Evolutionary conservation across 2,888 invertebrate genomes (phyloP).

Genomic region (Drosophila paramelanica): DNA sequence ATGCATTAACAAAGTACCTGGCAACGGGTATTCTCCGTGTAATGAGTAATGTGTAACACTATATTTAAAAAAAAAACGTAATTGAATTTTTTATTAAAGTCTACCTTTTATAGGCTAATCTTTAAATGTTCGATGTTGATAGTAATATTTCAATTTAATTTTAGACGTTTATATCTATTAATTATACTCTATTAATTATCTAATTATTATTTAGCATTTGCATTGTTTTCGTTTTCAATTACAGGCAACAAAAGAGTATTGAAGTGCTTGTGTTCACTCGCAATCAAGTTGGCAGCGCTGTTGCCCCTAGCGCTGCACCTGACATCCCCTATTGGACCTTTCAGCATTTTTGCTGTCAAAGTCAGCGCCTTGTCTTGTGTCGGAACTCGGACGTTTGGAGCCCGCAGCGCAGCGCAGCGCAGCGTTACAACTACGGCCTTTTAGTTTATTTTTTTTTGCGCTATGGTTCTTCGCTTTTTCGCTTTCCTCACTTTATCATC

Average conservation of each 20-base stretch:
- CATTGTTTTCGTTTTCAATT: too few relatives aligned
- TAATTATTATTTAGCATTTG: too few relatives aligned
- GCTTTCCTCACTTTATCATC: constrained; percentile 9
- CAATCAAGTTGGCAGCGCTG: constrained; percentile 17
- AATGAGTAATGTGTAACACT: not conserved
- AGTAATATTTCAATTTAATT: not conserved
- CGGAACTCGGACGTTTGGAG: constrained; percentile 9
- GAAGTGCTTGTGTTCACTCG: not conserved
- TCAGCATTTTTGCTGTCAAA: constrained; percentile 32
- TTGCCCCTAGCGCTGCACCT: constrained; percentile 10
- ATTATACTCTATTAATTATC: not conserved
- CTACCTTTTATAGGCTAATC: too few relatives aligned
- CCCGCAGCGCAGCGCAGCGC: constrained; percentile 1
- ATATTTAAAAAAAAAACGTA: not conserved
- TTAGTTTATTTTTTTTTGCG: constrained; percentile 17
- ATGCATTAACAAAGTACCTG: constrained; percentile 30
- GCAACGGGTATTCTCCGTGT: not conserved
- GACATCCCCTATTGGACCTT: constrained; percentile 7
- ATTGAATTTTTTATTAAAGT: too few relatives aligned
- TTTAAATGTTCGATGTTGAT: too few relatives aligned
- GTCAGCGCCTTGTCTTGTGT: constrained; percentile 5
- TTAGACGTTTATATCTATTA: too few relatives aligned
- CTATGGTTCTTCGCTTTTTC: not conserved
- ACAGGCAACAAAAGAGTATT: not conserved
- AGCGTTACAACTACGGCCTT: constrained; percentile 9